Evolutionary conservation across 1,140 invertebrate genomes (phyloP), one percentile per base, ranked within the genome.

Genomic region (Leptestheria dahalacensis): DNA sequence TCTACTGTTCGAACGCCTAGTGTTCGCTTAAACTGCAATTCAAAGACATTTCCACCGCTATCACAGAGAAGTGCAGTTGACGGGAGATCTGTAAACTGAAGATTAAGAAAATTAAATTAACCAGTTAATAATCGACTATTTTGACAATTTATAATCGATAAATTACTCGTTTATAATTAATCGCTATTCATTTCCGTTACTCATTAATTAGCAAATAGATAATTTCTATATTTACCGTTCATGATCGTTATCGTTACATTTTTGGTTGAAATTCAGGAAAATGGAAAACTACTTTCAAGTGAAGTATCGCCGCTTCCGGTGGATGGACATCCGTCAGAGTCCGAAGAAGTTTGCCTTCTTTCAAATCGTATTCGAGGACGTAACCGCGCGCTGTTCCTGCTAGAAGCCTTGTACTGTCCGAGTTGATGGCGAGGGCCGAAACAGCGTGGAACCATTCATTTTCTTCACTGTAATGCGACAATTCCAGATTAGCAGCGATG

Each of bases 11-110:
- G 76, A 3, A 94, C 84, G 2, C 92, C 92, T 67, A 97, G 79
- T 6, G 88, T 82, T 59, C 91, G 76, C 64, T 88, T 91, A 66
- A 97, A 93, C 66, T 82, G 86, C 12, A 98, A 75, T 66, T 97
- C 86, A 80, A 95, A 98, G 2, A 98, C 93, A n/a, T 91, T 96
- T 1, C 95, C 95, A 15, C 93, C 92, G 61, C 89, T 95, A 71
- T 99, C 94, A 21, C 89, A 85, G 52, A 90, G 88, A 15, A 97
- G 72, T 4, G 88, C 88, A 53, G 90, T 69, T 3, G 81, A 82
- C 28, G 80, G 77, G 62, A 78, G 79, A 73, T 87, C 84, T 70
- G 84, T 85, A 68, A 86, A 88, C 82, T 83, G 65, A 41, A 72
- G 64, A 57, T 58, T 64, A 47, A 51, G 63, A 57, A 65, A 57